These are phyloP conservation scores for Taenioides sp. DNA, from an alignment of 2,797 vertebrate species.

Conservation along the genomic window DNA sequence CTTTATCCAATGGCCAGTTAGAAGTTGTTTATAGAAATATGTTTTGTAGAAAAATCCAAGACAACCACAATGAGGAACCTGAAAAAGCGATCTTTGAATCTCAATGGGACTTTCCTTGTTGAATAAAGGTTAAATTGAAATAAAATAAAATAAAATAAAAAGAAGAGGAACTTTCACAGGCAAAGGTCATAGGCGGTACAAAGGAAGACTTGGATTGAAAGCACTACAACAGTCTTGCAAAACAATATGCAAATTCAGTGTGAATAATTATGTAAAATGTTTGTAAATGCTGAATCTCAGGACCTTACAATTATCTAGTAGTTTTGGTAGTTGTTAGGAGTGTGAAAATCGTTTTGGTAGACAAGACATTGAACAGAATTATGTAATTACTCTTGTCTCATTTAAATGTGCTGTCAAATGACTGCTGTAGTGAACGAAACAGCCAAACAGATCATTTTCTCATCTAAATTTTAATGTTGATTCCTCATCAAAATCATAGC, in stretches of 20 bases:
- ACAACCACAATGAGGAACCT: background rate
- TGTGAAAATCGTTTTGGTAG: background rate
- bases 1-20: too few species aligned
- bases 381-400: background rate
- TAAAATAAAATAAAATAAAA: too few species aligned
- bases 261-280: slow-evolving; percentile 3
- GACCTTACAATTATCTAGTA: background rate
- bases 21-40: background rate
- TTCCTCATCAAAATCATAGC: too few species aligned
- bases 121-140: too few species aligned
- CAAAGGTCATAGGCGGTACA: background rate
- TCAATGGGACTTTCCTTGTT: too few species aligned
- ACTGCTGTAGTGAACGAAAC: background rate
- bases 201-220: background rate
- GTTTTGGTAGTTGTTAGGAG: background rate
- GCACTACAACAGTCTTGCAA: background rate
- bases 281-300: background rate
- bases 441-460: background rate
- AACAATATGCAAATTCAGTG: slow-evolving; percentile 3
- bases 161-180: too few species aligned
- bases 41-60: background rate
- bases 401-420: background rate
- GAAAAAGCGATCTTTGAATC: too few species aligned
- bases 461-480: too few species aligned
- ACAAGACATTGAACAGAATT: background rate